These are phyloP conservation scores for Drosophila orena DNA, from an alignment of 1,140 invertebrate species.

Conservation along the genomic window DNA sequence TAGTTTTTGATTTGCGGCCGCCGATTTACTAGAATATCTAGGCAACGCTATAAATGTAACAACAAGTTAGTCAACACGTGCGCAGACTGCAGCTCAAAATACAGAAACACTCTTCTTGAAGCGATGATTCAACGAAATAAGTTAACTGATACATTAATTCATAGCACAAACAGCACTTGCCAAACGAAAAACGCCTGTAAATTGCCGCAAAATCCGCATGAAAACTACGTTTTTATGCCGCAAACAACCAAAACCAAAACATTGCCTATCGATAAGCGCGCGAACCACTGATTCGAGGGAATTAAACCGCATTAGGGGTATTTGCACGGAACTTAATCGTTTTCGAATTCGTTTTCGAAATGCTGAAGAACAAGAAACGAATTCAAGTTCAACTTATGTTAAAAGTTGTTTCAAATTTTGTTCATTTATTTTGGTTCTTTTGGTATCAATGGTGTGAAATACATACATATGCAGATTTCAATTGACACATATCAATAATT, in stretches of 20 bases:
- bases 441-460: too few species aligned
- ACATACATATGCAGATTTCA: too few species aligned
- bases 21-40: conserved; percentile 5
- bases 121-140: neutral
- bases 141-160: neutral
- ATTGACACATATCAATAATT: too few species aligned
- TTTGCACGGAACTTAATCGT: neutral
- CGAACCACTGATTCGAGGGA: neutral
- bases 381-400: too few species aligned
- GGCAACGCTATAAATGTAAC: conserved; percentile 11
- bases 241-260: conserved; percentile 6
- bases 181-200: conserved; percentile 11
- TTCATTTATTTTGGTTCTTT: too few species aligned
- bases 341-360: too few species aligned
- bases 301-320: neutral
- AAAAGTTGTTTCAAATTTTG: too few species aligned
- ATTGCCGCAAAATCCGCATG: conserved; percentile 31
- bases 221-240: conserved; percentile 6
- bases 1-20: conserved; percentile 26
- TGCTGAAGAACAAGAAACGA: too few species aligned
- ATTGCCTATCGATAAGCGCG: conserved; percentile 7
- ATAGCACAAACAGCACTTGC: conserved; percentile 11
- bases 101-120: neutral
- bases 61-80: conserved; percentile 43
- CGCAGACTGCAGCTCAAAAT: neutral